Base-by-base conservation (phyloP, 2,888 invertebrate species). In the Agrotis clavis region DNA sequence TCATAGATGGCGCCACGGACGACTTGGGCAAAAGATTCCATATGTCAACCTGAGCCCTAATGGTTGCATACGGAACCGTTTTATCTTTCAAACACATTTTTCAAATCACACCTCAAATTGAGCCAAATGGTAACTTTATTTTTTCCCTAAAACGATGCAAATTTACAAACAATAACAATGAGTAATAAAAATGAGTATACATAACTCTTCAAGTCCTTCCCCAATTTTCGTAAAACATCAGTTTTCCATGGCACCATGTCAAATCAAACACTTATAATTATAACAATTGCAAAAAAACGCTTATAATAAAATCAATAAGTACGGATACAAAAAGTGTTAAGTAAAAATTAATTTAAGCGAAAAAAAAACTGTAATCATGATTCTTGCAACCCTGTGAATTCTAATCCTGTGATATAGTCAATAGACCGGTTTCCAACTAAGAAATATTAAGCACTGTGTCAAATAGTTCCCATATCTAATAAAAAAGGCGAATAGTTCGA, bases 371-470 rank as follows among this genome's bases (percentile, higher is more conserved):
- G 25, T 88, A 87, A 84, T 72, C 82, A 81, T 90, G 88, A 88
- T 90, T 86, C 84, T 90, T 90, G 91, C 89, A 93, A 95, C 95
- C 95, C 95, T 95, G 95, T 95, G 92, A 92, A 92, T 91, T 94
- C 93, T 94, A 93, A 94, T 91, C 91, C 90, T 93, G 94, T 93
- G 92, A 93, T 91, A 90, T 88, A 90, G 88, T 91, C 87, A 89
- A 89, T 88, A 90, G 86, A 88, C 85, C 87, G 89, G 85, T 89
- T 88, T 90, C 87, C 90, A 90, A 92, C 90, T 89, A 92, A 85
- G 88, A 90, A 90, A 90, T 85, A 83, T 25, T 67, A 63, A 67
- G 59, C 74, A 82, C 79, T 82, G 79, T 78, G 79, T 74, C 54
- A 68, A 60, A 82, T 81, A 80, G 76, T 78, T 73, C 53, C 16